Evolutionary conservation across 2,113 vertebrate species (phyloP), one percentile per base, ranked within the genome.

Genomic region (Clinocottus analis): DNA sequence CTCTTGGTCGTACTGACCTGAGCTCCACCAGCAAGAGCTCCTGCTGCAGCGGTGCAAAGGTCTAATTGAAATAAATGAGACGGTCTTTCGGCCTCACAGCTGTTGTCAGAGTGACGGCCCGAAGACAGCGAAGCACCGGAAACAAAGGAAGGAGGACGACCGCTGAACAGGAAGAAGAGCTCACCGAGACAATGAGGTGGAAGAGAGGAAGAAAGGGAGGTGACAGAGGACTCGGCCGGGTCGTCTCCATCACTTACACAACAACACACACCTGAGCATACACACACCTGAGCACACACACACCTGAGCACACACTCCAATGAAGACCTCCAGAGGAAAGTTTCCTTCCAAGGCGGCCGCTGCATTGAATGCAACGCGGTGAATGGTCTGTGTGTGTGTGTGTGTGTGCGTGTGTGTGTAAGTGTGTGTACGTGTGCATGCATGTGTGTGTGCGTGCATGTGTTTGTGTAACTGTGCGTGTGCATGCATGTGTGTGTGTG

Each of bases 31-130:
- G 23, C 66, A 55, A 77, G 8, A 69, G 58, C 55, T 71, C 47
- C 60, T 58, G 47, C 66, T 75, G 68, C 81, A 81, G n/a, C 39
- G 31, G 82, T 68, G 72, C 79, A 90, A 86, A 85, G 69, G 82
- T 85, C 84, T 77, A 87, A 87, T 69, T 82, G 70, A 92, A 87
- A 90, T 80, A 76, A 90, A 90, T 74, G 85, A 83, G 76, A 85
- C 37, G 12, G 55, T 33, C 25, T 89, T 80, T 76, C 45, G 66
- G 47, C 58, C 76, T 69, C 65, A 45, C 49, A 89, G 83, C 81
- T 67, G 80, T 85, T 86, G 85, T 82, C 58, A 73, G 35, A 60
- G 72, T 69, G 85, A 86, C 70, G 71, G 68, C 39, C 61, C 19
- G 14, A 29, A 59, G 59, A 83, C 78, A 72, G 47, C 75, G 59